Evolutionary conservation across 2,797 vertebrate species (phyloP).

Genomic region (Scyliorhinus canicula): DNA sequence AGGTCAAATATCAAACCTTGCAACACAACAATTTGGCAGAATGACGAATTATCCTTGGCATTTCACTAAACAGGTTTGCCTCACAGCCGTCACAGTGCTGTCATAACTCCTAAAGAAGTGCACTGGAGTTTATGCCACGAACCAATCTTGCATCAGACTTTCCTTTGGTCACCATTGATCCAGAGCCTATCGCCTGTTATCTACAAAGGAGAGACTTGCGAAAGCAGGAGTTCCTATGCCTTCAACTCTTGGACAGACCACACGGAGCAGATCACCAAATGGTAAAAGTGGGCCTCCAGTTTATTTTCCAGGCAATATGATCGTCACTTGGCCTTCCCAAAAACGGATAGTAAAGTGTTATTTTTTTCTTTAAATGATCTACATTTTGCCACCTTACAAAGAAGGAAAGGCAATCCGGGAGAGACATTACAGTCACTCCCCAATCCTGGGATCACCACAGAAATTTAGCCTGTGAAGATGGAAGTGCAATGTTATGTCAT

Average conservation of each 20-base stretch:
- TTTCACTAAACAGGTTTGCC: not conserved
- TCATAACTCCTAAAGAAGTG: not conserved
- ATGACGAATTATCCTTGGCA: not conserved
- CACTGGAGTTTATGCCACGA: not conserved
- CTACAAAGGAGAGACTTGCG: not conserved
- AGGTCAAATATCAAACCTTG: not conserved
- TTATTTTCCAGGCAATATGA: not conserved
- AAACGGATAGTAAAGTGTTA: not conserved
- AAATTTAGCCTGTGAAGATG: too few relatives aligned
- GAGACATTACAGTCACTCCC: too few relatives aligned
- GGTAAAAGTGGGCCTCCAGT: not conserved
- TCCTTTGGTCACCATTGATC: too few relatives aligned
- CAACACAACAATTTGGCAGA: not conserved
- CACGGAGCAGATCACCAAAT: not conserved
- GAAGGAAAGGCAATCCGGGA: too few relatives aligned
- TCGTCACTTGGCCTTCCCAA: not conserved
- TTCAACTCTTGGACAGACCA: not conserved
- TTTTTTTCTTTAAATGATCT: too few relatives aligned
- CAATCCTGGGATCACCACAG: too few relatives aligned
- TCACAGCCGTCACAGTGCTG: not conserved
- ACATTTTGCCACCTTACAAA: too few relatives aligned
- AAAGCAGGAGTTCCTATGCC: not conserved
- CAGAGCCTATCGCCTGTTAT: not conserved
- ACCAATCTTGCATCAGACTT: not conserved
- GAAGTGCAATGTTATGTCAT: too few relatives aligned